These are phyloP conservation scores for Leptinotarsa texana DNA, from an alignment of 1,140 invertebrate genomes.

Conservation along the genomic window DNA sequence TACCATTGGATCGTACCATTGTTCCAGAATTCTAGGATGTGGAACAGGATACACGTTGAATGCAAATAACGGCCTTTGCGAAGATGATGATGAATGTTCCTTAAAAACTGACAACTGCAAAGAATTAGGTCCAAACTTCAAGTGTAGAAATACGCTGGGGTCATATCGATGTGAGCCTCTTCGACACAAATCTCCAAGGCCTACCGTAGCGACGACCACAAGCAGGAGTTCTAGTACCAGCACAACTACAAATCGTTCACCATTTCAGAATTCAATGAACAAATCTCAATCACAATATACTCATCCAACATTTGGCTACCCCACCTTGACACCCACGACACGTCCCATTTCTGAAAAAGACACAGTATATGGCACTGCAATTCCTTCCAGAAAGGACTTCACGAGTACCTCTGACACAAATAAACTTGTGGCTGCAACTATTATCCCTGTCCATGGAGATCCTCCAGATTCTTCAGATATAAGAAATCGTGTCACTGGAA, in stretches of 20 bases:
- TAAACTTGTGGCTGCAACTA: neutral
- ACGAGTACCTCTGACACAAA: neutral
- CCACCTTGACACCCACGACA: neutral
- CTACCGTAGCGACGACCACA: neutral
- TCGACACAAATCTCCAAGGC: slow-evolving; percentile 24
- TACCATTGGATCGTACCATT: slow-evolving; percentile 83
- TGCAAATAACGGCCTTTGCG: slow-evolving; percentile 81
- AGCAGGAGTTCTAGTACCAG: neutral
- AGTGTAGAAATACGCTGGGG: slow-evolving; percentile 83
- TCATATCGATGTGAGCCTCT: slow-evolving; percentile 75
- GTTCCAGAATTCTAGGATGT: slow-evolving; percentile 82
- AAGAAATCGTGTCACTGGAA: neutral
- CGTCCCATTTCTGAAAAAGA: neutral
- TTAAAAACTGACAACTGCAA: slow-evolving; percentile 80
- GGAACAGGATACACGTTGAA: slow-evolving; percentile 97
- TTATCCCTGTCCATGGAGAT: neutral
- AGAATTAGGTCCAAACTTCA: slow-evolving; percentile 66
- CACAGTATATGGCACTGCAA: slow-evolving; percentile 5
- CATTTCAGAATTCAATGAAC: neutral
- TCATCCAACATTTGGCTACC: neutral
- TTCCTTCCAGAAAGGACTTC: neutral
- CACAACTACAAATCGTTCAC: neutral
- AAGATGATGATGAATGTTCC: slow-evolving; percentile 92
- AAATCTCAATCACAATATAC: neutral
- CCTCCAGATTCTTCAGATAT: neutral